phyloP scores from a whole-genome alignment of 2,113 vertebrate species.

The Abramis brama region DNA sequence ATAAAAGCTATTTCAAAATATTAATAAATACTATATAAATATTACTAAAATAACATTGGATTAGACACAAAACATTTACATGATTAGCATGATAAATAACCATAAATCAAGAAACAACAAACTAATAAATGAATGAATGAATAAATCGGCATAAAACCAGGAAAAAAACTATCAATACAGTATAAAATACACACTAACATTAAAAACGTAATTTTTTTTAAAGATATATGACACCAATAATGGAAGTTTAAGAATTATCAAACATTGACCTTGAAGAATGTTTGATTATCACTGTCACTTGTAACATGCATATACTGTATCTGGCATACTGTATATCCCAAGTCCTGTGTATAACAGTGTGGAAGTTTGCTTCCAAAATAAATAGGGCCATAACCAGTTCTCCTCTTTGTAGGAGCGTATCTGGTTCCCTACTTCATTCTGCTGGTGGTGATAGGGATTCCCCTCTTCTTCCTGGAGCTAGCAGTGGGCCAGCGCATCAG shows the following conservation, averaged over 20 bases:
- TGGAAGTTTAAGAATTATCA: background rate
- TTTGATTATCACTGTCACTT: background rate
- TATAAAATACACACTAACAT: too few species aligned
- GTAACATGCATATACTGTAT: background rate
- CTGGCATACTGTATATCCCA: background rate
- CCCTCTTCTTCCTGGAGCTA: slow-evolving; percentile 97
- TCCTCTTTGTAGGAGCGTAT: slow-evolving; percentile 85
- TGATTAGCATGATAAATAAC: background rate
- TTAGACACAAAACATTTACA: background rate
- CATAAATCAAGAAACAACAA: background rate
- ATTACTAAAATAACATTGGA: background rate
- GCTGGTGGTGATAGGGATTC: slow-evolving; percentile 91
- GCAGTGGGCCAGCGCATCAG: slow-evolving; percentile 94
- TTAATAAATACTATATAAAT: background rate
- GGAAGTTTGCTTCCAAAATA: background rate
- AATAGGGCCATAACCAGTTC: background rate
- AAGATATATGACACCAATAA: background rate
- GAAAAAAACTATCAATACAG: background rate
- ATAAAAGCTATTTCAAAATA: too few species aligned
- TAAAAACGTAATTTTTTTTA: too few species aligned
- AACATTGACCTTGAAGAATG: background rate
- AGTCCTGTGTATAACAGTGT: background rate
- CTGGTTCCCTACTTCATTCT: slow-evolving; percentile 94
- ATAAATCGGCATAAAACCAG: background rate
- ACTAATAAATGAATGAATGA: background rate